These are phyloP conservation scores for Gymnoscopelus microlampas DNA, from an alignment of 2,797 vertebrate species.

Conservation along the genomic window DNA sequence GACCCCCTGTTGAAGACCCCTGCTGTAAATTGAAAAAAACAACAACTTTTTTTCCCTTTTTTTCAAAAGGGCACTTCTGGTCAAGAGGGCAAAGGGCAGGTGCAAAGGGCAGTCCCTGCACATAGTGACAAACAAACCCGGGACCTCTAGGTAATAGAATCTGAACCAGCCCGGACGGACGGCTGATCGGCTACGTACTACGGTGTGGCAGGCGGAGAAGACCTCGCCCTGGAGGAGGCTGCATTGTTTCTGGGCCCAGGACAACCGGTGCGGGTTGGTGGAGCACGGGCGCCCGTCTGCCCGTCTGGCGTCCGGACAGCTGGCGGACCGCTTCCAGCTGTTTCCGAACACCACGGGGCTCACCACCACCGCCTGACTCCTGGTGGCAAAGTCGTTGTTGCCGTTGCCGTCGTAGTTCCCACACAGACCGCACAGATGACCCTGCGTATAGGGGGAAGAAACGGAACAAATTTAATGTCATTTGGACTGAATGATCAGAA, in stretches of 20 bases:
- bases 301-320: slow-evolving; percentile 80
- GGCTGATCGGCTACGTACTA: slow-evolving; percentile 60
- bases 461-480: too few species aligned
- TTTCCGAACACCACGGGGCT: slow-evolving; percentile 84
- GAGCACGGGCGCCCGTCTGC: slow-evolving; percentile 69
- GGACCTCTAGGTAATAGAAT: too few species aligned
- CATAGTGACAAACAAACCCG: too few species aligned
- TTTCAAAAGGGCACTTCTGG: too few species aligned
- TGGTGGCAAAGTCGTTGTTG: slow-evolving; percentile 87
- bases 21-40: too few species aligned
- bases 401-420: slow-evolving; percentile 85
- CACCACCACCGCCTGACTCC: slow-evolving; percentile 78
- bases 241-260: slow-evolving; percentile 86
- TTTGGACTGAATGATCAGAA: too few species aligned
- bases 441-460: slow-evolving; percentile 61
- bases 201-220: slow-evolving; percentile 82
- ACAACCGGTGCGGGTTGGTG: slow-evolving; percentile 81
- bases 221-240: slow-evolving; percentile 80
- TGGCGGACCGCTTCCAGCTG: slow-evolving; percentile 86
- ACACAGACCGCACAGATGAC: slow-evolving; percentile 87
- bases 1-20: too few species aligned
- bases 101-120: too few species aligned
- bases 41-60: too few species aligned
- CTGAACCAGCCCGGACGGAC: too few species aligned
- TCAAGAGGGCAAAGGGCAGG: too few species aligned